Evolutionary conservation across 2,113 vertebrate species (phyloP).

Genomic region (Odocoileus hemionus): DNA sequence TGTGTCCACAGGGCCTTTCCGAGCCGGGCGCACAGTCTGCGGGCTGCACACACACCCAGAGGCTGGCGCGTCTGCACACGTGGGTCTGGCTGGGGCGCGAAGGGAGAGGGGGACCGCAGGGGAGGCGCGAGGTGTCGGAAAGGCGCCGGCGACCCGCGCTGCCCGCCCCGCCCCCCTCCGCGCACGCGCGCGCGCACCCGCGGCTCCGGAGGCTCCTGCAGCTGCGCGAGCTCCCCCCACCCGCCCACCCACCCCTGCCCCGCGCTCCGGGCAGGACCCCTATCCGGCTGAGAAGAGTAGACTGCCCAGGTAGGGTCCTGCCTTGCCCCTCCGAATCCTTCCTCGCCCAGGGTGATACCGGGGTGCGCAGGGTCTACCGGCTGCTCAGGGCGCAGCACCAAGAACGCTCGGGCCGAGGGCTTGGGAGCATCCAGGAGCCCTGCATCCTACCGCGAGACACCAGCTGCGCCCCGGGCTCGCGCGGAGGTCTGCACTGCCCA

Average conservation of each 20-base stretch:
- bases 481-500: background rate
- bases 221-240: conserved; percentile 18
- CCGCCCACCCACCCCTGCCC: background rate
- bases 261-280: background rate
- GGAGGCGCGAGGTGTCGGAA: background rate
- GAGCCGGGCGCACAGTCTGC: background rate
- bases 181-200: background rate
- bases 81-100: background rate
- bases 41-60: background rate
- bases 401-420: background rate
- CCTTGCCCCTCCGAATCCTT: background rate
- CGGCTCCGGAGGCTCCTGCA: conserved; percentile 32
- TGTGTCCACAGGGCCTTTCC: background rate
- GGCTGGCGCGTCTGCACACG: background rate
- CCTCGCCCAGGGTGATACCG: background rate
- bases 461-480: background rate
- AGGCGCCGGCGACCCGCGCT: background rate
- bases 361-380: background rate
- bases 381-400: background rate
- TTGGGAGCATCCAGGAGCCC: background rate
- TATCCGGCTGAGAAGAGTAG: background rate
- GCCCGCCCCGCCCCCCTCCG: background rate
- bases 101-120: background rate
- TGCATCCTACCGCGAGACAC: background rate
- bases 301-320: background rate